Evolutionary conservation across 1,140 invertebrate genomes (phyloP).

Genomic region (Pachyrhynchus sulphureomaculatus): DNA sequence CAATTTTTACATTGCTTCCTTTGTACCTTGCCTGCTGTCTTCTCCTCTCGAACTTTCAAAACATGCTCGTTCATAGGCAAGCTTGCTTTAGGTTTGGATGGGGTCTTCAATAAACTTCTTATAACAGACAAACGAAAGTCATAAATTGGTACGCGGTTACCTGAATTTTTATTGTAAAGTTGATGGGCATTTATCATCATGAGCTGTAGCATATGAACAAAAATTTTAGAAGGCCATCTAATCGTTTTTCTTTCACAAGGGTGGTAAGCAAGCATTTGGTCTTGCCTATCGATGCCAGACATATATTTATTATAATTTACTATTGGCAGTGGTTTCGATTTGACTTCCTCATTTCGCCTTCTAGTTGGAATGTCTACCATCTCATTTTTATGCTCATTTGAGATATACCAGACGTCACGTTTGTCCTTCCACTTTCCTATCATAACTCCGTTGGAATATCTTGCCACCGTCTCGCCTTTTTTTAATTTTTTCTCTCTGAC

Average conservation of each 20-base stretch:
- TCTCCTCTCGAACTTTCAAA: too few species aligned
- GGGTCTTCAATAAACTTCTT: too few species aligned
- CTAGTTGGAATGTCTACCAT: slow-evolving; percentile 28
- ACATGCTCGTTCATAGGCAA: too few species aligned
- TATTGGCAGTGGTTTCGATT: slow-evolving; percentile 37
- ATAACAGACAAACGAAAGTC: too few species aligned
- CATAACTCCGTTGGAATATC: slow-evolving; percentile 30
- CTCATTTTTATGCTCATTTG: slow-evolving; percentile 36
- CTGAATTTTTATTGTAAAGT: too few species aligned
- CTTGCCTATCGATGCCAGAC: slow-evolving; percentile 38
- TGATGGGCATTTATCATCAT: too few species aligned
- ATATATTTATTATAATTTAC: slow-evolving; percentile 45
- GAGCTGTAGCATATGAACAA: too few species aligned
- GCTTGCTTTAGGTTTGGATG: too few species aligned
- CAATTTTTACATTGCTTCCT: too few species aligned
- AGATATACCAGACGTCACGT: slow-evolving; percentile 45
- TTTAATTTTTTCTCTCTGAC: too few species aligned
- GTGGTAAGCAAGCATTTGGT: slow-evolving; percentile 46
- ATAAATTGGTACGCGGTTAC: too few species aligned
- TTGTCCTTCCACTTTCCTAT: slow-evolving; percentile 49
- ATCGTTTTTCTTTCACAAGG: slow-evolving; percentile 40
- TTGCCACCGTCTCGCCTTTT: slow-evolving; percentile 38
- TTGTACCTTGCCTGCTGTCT: too few species aligned
- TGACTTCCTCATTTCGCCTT: not conserved
- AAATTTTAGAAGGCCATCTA: slow-evolving; percentile 42